These are phyloP conservation scores for Clunio marinus DNA, from an alignment of 2,888 invertebrate species.

Conservation along the genomic window DNA sequence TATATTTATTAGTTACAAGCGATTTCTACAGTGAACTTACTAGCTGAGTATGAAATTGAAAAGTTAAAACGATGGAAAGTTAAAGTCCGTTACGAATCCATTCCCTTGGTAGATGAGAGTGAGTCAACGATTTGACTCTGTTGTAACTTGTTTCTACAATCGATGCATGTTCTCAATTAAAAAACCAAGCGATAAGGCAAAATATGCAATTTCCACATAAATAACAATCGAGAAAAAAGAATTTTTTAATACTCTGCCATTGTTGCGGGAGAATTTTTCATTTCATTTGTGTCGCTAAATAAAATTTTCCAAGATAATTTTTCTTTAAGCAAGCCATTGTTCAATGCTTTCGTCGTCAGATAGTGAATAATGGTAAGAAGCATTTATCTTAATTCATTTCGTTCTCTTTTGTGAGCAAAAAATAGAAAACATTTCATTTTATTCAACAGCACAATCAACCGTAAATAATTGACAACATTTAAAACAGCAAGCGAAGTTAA, in stretches of 20 bases:
- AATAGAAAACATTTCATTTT: neutral
- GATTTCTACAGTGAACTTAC: neutral
- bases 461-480: constrained; percentile 24
- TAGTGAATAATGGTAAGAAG: constrained; percentile 19
- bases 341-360: neutral
- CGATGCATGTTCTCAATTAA: constrained; percentile 1
- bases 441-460: constrained; percentile 11
- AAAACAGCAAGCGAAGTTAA: neutral
- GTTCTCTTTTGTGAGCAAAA: neutral
- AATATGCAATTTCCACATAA: constrained; percentile 18
- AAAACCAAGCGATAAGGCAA: neutral
- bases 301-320: constrained; percentile 20
- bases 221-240: constrained; percentile 4
- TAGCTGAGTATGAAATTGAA: too few relatives aligned
- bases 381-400: constrained; percentile 20
- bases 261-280: constrained; percentile 9
- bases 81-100: too few relatives aligned
- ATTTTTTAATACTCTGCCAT: neutral
- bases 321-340: neutral
- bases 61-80: too few relatives aligned
- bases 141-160: too few relatives aligned
- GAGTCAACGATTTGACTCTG: too few relatives aligned
- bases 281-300: constrained; percentile 15
- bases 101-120: too few relatives aligned
- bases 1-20: constrained; percentile 17